Evolutionary conservation across 1,140 invertebrate species (phyloP).

Genomic region (Pachyrhynchus sulphureomaculatus): DNA sequence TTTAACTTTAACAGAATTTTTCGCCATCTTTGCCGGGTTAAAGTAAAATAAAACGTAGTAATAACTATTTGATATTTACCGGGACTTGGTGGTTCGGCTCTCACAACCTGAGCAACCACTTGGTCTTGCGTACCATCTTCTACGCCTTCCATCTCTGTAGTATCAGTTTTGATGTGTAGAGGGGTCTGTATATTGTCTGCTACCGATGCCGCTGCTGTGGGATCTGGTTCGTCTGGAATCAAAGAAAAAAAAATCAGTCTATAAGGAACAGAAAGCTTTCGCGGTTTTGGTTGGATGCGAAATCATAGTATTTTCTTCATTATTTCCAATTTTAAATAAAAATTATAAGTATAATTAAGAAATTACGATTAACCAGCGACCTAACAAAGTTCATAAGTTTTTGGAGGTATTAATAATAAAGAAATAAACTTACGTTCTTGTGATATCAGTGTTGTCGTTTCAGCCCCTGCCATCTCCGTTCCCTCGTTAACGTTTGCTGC

Average conservation of each 20-base stretch:
- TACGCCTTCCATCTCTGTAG: slow-evolving; percentile 50
- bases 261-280: background rate
- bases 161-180: slow-evolving; percentile 38
- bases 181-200: slow-evolving; percentile 19
- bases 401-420: too few species aligned
- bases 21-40: too few species aligned
- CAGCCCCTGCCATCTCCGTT: slow-evolving; percentile 3
- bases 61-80: slow-evolving; percentile 62
- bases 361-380: too few species aligned
- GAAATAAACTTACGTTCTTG: slow-evolving; percentile 7
- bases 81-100: slow-evolving; percentile 75
- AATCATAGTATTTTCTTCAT: background rate
- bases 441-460: slow-evolving; percentile 12
- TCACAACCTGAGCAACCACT: slow-evolving; percentile 79
- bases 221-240: slow-evolving; percentile 44
- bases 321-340: too few species aligned
- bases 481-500: background rate
- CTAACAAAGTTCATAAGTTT: too few species aligned
- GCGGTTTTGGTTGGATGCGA: too few species aligned
- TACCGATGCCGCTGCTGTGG: slow-evolving; percentile 2
- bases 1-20: too few species aligned
- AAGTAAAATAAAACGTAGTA: too few species aligned
- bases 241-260: background rate
- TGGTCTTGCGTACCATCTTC: slow-evolving; percentile 56
- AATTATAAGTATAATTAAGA: too few species aligned